Conservation (phyloP, 2,113 vertebrate genomes). For the Alaudala cheleensis region DNA sequence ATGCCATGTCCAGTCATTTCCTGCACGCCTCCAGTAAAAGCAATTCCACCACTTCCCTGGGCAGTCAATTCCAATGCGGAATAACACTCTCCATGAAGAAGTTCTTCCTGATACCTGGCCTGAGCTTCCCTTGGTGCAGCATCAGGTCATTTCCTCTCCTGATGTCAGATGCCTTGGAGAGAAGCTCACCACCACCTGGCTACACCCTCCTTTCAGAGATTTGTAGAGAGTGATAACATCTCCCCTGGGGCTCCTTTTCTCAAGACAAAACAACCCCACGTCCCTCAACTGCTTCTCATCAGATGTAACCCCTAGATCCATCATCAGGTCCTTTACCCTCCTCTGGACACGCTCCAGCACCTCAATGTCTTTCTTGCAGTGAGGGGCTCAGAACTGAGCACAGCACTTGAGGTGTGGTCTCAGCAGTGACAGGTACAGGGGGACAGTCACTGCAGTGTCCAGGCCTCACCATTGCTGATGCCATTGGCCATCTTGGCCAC, state of each 20-base stretch:
- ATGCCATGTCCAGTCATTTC: neutral
- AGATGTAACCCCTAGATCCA: too few relatives aligned
- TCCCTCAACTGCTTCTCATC: neutral
- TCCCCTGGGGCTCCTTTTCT: neutral
- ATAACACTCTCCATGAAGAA: neutral
- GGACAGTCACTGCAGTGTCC: neutral
- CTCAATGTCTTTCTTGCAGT: too few relatives aligned
- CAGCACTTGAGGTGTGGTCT: neutral
- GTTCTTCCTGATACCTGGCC: neutral
- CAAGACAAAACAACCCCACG: neutral
- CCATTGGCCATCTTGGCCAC: neutral
- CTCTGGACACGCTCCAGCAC: fast-evolving
- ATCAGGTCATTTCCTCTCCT: neutral
- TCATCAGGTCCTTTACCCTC: neutral
- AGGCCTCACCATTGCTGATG: neutral
- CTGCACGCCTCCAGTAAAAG: neutral
- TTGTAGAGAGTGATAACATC: neutral
- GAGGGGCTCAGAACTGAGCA: neutral
- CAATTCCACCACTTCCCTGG: neutral
- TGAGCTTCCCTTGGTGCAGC: neutral
- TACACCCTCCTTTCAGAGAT: neutral
- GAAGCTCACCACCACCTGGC: neutral
- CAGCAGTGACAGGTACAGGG: neutral
- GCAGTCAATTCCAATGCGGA: neutral
- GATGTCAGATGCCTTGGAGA: neutral